These are phyloP conservation scores for Baccha elongata DNA, from an alignment of 2,888 invertebrate genomes.

Conservation along the genomic window DNA sequence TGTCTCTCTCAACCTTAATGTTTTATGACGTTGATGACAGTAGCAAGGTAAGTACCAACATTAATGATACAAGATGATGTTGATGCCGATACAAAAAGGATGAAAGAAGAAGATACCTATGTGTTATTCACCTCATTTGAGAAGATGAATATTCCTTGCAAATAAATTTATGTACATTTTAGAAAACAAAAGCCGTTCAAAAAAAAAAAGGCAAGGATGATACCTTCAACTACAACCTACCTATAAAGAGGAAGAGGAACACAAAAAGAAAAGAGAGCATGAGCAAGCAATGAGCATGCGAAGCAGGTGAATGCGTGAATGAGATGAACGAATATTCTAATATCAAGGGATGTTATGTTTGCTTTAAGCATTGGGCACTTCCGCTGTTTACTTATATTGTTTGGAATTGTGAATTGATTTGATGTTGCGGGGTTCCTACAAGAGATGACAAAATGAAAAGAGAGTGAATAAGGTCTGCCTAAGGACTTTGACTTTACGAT, in stretches of 20 bases:
- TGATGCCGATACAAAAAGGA: slow-evolving; percentile 29
- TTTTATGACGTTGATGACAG: slow-evolving; percentile 47
- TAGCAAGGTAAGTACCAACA: no score
- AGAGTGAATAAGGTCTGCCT: no score
- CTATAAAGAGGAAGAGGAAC: slow-evolving; percentile 19
- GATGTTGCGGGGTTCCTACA: not conserved
- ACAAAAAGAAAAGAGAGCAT: slow-evolving; percentile 20
- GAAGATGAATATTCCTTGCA: slow-evolving; percentile 26
- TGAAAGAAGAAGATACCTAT: slow-evolving; percentile 24
- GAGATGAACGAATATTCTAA: slow-evolving; percentile 46
- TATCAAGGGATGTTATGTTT: slow-evolving; percentile 41
- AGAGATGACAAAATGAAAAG: not conserved
- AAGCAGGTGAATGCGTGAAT: slow-evolving; percentile 46
- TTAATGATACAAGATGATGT: slow-evolving; percentile 30
- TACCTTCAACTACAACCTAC: not conserved
- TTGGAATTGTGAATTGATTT: not conserved
- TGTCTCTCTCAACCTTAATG: not conserved
- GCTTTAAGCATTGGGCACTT: slow-evolving; percentile 28
- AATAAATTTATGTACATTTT: no score
- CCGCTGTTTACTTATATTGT: slow-evolving; percentile 38
- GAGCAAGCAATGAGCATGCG: slow-evolving; percentile 19
- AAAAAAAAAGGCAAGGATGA: not conserved
- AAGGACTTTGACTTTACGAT: no score
- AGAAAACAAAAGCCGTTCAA: no score
- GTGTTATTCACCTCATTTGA: slow-evolving; percentile 66